Conservation (phyloP, 2,113 vertebrate genomes). For the Psettodes erumei region DNA sequence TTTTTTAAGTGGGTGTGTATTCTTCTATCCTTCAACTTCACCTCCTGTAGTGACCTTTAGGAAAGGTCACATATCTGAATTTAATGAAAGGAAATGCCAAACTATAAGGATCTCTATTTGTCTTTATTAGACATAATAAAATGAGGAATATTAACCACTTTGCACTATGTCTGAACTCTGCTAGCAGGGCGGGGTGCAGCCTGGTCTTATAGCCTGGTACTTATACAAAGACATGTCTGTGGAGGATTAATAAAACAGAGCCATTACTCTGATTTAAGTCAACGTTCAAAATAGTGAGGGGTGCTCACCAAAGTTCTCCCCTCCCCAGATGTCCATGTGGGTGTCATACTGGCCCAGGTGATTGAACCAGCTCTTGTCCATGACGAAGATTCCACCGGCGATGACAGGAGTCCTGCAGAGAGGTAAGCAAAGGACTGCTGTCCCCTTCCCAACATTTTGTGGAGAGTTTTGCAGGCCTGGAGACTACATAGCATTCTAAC, state of each 20-base stretch:
- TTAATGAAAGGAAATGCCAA: no score
- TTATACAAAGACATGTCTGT: neutral
- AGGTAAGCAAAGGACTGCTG: neutral
- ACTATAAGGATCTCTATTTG: no score
- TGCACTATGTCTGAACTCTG: neutral
- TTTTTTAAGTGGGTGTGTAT: neutral
- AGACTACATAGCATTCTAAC: neutral
- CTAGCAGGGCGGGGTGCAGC: neutral
- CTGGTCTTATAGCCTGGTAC: neutral
- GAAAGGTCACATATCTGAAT: neutral
- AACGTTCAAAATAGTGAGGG: neutral
- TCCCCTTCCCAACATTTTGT: neutral
- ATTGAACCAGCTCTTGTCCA: conserved; percentile 98
- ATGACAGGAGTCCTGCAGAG: conserved; percentile 95
- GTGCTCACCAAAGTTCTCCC: conserved; percentile 98
- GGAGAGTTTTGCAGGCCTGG: neutral
- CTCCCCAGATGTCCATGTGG: conserved; percentile 99
- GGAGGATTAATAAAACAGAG: neutral
- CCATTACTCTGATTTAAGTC: neutral
- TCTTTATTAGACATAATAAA: neutral
- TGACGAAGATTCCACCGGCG: conserved; percentile 97
- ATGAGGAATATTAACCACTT: no score
- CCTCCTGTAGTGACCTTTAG: neutral
- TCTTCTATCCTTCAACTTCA: neutral
- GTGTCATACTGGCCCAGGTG: conserved; percentile 98